Evolutionary conservation across 2,888 invertebrate genomes (phyloP).

Genomic region (Ernsta delagoae): DNA sequence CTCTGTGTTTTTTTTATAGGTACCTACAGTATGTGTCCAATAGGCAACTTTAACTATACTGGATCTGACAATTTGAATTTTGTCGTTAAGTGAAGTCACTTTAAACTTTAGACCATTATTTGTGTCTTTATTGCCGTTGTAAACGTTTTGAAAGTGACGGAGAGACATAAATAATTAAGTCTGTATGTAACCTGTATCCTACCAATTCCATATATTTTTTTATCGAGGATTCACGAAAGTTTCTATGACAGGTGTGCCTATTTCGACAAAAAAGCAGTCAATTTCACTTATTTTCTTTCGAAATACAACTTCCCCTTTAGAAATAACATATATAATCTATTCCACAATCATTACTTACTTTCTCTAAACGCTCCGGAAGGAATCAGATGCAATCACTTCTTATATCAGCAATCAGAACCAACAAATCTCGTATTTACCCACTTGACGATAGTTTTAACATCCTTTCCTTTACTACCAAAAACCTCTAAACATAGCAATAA

Average conservation of each 20-base stretch:
- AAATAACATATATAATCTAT: background rate
- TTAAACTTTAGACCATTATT: no score
- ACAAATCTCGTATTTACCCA: slow-evolving; percentile 1
- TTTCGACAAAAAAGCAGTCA: background rate
- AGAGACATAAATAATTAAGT: no score
- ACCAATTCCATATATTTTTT: no score
- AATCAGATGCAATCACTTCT: background rate
- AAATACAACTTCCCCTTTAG: background rate
- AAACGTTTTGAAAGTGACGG: no score
- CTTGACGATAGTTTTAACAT: slow-evolving; percentile 12
- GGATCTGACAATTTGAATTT: no score
- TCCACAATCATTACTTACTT: background rate
- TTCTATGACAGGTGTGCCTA: background rate
- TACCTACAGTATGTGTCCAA: no score
- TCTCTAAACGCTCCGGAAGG: slow-evolving; percentile 5
- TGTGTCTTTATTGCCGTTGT: no score
- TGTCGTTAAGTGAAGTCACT: no score
- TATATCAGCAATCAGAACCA: background rate
- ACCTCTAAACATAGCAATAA: slow-evolving; percentile 9
- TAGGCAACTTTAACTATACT: no score
- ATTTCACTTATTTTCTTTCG: background rate
- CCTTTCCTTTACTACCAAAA: background rate
- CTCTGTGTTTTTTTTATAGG: no score
- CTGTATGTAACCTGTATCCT: no score
- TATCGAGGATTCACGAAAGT: no score